These are phyloP conservation scores for Catotricha subobsoleta DNA, from an alignment of 2,888 invertebrate species.

Conservation along the genomic window DNA sequence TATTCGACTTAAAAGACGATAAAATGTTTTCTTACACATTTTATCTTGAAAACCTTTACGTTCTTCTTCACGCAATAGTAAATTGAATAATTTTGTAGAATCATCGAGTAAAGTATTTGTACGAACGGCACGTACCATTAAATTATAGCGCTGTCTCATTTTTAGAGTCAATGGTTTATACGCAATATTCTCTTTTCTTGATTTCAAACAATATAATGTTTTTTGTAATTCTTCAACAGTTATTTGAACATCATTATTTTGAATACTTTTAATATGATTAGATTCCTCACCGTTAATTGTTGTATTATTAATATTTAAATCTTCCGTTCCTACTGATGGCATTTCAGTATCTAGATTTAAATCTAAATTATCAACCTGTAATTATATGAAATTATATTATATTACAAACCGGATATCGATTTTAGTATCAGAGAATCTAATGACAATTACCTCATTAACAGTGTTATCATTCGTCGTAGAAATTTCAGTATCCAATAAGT, in stretches of 20 bases:
- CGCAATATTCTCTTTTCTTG: neutral
- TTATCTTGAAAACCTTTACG: slow-evolving; percentile 39
- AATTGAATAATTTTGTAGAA: slow-evolving; percentile 31
- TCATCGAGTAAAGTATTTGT: slow-evolving; percentile 33
- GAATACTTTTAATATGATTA: too few species aligned
- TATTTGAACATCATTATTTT: too few species aligned
- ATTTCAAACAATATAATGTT: too few species aligned
- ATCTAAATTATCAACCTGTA: too few species aligned
- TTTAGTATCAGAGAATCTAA: too few species aligned
- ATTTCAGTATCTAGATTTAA: too few species aligned
- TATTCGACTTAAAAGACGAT: slow-evolving; percentile 39
- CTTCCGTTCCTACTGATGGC: too few species aligned
- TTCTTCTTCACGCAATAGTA: slow-evolving; percentile 36
- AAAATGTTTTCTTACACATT: slow-evolving; percentile 37
- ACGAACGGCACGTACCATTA: slow-evolving; percentile 27
- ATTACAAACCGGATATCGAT: too few species aligned
- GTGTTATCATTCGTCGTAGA: neutral
- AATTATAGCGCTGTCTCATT: slow-evolving; percentile 3
- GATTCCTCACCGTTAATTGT: too few species aligned
- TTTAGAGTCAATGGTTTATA: neutral
- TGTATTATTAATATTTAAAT: too few species aligned
- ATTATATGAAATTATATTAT: too few species aligned
- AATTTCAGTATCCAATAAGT: neutral
- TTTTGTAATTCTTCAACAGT: too few species aligned
- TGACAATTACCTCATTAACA: neutral